Base-by-base conservation (phyloP, 2,888 invertebrate genomes). In the Homarus gammarus region DNA sequence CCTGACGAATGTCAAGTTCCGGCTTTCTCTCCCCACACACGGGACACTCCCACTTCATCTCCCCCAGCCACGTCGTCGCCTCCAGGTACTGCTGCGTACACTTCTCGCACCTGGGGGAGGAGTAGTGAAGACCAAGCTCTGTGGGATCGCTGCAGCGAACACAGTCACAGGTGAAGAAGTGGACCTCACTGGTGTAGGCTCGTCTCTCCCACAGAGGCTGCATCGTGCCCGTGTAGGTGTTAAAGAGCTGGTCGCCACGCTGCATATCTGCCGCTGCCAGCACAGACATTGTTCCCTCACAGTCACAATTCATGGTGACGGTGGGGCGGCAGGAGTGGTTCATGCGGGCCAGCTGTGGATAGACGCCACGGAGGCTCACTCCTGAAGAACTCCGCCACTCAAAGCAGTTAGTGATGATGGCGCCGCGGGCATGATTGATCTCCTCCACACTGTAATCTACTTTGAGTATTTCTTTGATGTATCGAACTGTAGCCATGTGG, bases 291-390 rank as follows among this genome's bases (percentile, higher is more conserved):
- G 36, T 68, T 38, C 82, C 84, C 1, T 77, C 61, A 31, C 75
- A 33, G 51, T 92, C 92, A 15, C 90, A 90, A 18, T 81, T 27
- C 15, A 91, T 40, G 22, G 87, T 56, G 12, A 90, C 87, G 75
- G 87, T 86, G 27, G 91, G 91, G 44, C 75, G 77, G 79, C 92
- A 92, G 64, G 91, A 82, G 64, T 92, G 92, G 72, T 92, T 92
- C 56, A 91, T 61, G 33, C 90, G 89, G 0, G 77, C 85, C 38
- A 90, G 33, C 44, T 31, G 51, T 31, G 90, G 85, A 72, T 92
- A 92, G n/a, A 92, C 27, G 15, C 91, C 92, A 1, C 92, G 87
- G 1, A 91, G 83, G 15, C 83, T 88, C 8, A 87, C 81, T 12
- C 77, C 88, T n/a, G 86, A 64, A 15, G 83, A 78, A 18, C 61